A percentile compares a stretch with the other conserved stretches of the same genome.
Conservation (phyloP, 1,140 invertebrate species). For the Heliconius congener region DNA sequence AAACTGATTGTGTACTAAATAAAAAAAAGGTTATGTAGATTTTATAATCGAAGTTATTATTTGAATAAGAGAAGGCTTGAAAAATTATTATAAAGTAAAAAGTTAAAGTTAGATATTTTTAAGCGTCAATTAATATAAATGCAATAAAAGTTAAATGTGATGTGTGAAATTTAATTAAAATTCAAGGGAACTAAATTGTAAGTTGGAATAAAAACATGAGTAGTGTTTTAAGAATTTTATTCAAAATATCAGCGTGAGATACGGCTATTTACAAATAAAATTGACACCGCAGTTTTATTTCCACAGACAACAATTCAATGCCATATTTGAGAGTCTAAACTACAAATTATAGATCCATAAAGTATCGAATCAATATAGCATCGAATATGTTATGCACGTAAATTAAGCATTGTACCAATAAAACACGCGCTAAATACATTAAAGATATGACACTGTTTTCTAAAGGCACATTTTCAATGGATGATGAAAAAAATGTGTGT, state of each 20-base stretch:
- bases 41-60: too few species aligned
- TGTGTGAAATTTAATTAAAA: not conserved
- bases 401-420: slow-evolving; percentile 10
- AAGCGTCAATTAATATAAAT: too few species aligned
- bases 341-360: slow-evolving; percentile 1
- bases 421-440: slow-evolving; percentile 12
- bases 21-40: too few species aligned
- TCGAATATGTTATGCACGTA: not conserved
- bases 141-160: too few species aligned
- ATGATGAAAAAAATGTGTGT: not conserved
- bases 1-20: too few species aligned
- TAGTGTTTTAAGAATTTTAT: slow-evolving; percentile 67
- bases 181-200: not conserved
- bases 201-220: slow-evolving; percentile 19
- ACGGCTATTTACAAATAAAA: slow-evolving; percentile 64
- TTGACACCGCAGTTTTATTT: slow-evolving; percentile 12
- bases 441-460: slow-evolving; percentile 10
- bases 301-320: slow-evolving; percentile 11
- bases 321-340: not conserved
- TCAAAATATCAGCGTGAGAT: slow-evolving; percentile 70
- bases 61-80: too few species aligned
- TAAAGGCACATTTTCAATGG: slow-evolving; percentile 8
- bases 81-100: too few species aligned
- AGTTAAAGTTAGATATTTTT: too few species aligned
- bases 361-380: not conserved